Conservation (phyloP, 2,888 invertebrate species). For the Bombylius discolor region DNA sequence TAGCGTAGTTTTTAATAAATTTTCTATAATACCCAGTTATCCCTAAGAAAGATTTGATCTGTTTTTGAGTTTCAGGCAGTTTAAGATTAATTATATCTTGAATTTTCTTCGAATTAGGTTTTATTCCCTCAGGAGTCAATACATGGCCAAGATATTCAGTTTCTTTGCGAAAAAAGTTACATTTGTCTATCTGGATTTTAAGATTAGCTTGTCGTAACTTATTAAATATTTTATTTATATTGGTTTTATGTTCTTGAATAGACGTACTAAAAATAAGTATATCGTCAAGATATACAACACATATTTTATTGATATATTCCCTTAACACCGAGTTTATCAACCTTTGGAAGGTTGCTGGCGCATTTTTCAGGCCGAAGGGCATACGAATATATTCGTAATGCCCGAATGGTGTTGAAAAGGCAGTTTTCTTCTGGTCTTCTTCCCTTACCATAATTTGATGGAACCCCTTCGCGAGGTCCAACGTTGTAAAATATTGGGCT, state of each 20-base stretch:
- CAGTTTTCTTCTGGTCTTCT: conserved; percentile 21
- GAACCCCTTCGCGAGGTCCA: no score
- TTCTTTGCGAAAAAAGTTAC: not conserved
- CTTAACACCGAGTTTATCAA: conserved; percentile 21
- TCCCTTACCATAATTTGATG: no score
- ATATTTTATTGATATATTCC: conserved; percentile 6
- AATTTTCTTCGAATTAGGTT: not conserved
- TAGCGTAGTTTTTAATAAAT: not conserved
- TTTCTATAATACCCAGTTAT: not conserved
- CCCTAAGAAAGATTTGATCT: not conserved
- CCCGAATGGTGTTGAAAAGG: conserved; percentile 20
- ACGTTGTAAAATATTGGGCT: no score
- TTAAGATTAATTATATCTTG: not conserved
- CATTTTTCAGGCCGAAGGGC: conserved; percentile 23
- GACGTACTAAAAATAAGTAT: conserved; percentile 15
- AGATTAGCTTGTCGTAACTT: not conserved
- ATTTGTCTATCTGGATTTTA: not conserved
- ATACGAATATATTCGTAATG: conserved; percentile 23
- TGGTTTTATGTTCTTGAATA: conserved; percentile 16
- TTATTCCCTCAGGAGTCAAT: not conserved
- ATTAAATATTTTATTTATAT: not conserved
- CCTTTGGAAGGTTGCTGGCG: conserved; percentile 25
- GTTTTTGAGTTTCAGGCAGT: not conserved
- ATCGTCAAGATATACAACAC: conserved; percentile 22
- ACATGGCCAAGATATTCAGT: not conserved